Evolutionary conservation across 2,797 vertebrate genomes (phyloP).

Genomic region (Megalops cyprinoides): DNA sequence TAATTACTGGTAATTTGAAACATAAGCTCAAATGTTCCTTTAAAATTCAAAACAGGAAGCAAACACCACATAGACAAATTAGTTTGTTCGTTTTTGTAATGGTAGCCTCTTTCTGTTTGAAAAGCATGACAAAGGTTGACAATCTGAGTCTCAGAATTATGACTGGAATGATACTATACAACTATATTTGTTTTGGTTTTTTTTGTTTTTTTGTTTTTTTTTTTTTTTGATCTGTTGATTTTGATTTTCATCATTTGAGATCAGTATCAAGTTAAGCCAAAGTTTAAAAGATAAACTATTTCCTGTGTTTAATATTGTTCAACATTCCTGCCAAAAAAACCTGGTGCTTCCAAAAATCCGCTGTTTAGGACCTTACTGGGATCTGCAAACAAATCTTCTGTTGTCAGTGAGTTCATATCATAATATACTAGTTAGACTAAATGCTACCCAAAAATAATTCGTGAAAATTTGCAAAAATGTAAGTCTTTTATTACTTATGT

Average conservation of each 20-base stretch:
- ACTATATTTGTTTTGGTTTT: too few species aligned
- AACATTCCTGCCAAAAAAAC: background rate
- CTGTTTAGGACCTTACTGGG: constrained; percentile 26
- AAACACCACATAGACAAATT: background rate
- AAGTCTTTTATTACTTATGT: background rate
- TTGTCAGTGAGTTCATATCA: too few species aligned
- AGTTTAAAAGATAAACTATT: constrained; percentile 38
- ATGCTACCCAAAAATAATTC: background rate
- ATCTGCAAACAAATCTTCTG: background rate
- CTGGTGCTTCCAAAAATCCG: constrained; percentile 41
- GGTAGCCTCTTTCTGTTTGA: background rate
- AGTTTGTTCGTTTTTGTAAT: background rate
- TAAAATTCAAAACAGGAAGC: background rate
- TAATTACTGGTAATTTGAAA: too few species aligned
- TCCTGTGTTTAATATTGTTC: constrained; percentile 10
- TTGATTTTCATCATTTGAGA: background rate
- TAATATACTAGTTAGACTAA: background rate
- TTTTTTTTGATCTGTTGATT: too few species aligned
- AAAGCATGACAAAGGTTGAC: background rate
- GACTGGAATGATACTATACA: background rate
- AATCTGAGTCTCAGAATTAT: background rate
- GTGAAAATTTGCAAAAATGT: background rate
- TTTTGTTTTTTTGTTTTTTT: too few species aligned
- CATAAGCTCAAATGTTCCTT: background rate
- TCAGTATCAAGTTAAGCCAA: constrained; percentile 5